phyloP scores from a whole-genome alignment of 2,797 vertebrate genomes.

The Coilia nasus region DNA sequence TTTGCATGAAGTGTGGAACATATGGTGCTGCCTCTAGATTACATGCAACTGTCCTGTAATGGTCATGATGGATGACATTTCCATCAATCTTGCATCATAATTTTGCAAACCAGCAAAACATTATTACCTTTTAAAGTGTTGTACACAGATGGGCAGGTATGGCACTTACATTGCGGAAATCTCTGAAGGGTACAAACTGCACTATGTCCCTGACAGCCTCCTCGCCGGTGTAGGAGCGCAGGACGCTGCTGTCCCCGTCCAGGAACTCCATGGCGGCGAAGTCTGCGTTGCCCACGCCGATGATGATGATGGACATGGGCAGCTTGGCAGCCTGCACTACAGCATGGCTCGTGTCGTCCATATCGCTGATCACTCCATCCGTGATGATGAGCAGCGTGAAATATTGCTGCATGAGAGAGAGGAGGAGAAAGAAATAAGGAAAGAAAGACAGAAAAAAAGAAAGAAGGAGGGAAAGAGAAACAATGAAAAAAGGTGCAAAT shows the following conservation, averaged over 20 bases:
- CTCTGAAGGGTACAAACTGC: slow-evolving; percentile 97
- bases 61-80: too few species aligned
- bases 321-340: slow-evolving; percentile 94
- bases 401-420: slow-evolving; percentile 84
- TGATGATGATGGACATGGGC: slow-evolving; percentile 99
- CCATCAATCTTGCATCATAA: too few species aligned
- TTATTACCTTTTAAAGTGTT: too few species aligned
- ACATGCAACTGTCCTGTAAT: too few species aligned
- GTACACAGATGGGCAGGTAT: too few species aligned
- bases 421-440: neutral
- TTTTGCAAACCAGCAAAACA: too few species aligned
- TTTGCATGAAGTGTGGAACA: neutral
- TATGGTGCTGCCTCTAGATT: neutral
- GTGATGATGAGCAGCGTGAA: slow-evolving; percentile 98
- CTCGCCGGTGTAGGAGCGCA: slow-evolving; percentile 91
- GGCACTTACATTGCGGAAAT: slow-evolving; percentile 91
- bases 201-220: slow-evolving; percentile 93
- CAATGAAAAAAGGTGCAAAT: neutral
- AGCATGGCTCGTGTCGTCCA: slow-evolving; percentile 94
- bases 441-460: neutral
- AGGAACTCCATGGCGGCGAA: slow-evolving; percentile 98
- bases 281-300: slow-evolving; percentile 96
- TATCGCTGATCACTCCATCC: slow-evolving; percentile 97
- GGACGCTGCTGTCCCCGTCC: slow-evolving; percentile 88
- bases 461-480: neutral